Evolutionary conservation across 2,888 invertebrate species (phyloP).

Genomic region (Lissonota sp.): DNA sequence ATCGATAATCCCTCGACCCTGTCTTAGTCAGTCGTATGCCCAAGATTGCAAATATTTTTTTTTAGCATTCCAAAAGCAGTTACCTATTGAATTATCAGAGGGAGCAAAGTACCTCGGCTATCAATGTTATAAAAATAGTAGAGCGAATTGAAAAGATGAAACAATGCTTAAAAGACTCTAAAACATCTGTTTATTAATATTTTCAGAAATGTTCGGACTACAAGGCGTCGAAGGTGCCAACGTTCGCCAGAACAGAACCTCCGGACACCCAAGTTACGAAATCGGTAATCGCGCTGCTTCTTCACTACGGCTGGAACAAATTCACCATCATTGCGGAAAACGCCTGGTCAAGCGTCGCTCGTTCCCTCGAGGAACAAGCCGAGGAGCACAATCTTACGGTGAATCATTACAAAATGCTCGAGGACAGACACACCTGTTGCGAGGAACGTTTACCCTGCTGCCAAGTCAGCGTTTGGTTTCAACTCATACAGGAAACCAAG

Average conservation of each 20-base stretch:
- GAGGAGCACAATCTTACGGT: conserved; percentile 92
- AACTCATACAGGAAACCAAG: conserved; percentile 93
- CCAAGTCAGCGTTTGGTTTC: conserved; percentile 92
- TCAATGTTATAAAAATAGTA: neutral
- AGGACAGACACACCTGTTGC: conserved; percentile 91
- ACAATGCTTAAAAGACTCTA: conserved; percentile 17
- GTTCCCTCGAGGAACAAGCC: conserved; percentile 92
- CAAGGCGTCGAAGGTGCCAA: conserved; percentile 93
- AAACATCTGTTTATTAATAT: conserved; percentile 49
- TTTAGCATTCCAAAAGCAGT: too few species aligned
- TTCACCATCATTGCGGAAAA: conserved; percentile 95
- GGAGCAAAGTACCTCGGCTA: too few species aligned
- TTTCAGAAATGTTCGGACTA: conserved; percentile 97
- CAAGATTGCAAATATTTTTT: too few species aligned
- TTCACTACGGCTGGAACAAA: conserved; percentile 96
- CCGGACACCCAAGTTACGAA: conserved; percentile 98
- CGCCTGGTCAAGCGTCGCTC: conserved; percentile 92
- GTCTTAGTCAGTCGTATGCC: too few species aligned
- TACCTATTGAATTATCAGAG: too few species aligned
- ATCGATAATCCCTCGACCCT: too few species aligned
- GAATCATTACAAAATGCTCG: conserved; percentile 90
- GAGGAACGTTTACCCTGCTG: conserved; percentile 91
- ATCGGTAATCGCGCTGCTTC: conserved; percentile 95
- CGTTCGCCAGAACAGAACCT: conserved; percentile 97
- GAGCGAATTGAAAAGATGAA: neutral